phyloP scores from a whole-genome alignment of 2,113 vertebrate species.

The Microtus ochrogaster region DNA sequence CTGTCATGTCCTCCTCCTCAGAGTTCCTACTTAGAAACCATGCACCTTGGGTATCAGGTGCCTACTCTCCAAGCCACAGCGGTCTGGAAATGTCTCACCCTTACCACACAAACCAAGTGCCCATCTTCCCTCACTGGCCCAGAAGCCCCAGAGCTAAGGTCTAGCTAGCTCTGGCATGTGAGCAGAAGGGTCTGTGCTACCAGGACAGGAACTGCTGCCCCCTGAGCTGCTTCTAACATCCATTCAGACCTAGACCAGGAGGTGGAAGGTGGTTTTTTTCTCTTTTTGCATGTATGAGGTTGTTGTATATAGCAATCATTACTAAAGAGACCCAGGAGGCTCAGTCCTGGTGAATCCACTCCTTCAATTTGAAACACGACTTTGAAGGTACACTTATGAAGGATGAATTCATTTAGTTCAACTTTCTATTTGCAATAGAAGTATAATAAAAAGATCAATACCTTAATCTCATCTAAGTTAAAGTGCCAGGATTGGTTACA shows the following conservation, averaged over 20 bases:
- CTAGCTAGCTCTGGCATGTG: rapidly evolving
- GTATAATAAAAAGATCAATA: conserved; percentile 58
- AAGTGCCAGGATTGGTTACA: conserved; percentile 88
- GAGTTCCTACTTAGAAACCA: neutral
- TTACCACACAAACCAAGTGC: rapidly evolving
- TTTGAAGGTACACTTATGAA: neutral
- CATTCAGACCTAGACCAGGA: neutral
- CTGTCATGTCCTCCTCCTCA: too few species aligned
- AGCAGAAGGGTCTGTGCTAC: rapidly evolving
- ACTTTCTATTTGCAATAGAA: rapidly evolving
- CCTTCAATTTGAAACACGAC: too few species aligned
- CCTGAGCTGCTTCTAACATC: neutral
- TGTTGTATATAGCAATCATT: neutral
- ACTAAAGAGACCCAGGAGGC: too few species aligned
- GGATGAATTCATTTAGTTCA: neutral
- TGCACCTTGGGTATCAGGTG: rapidly evolving
- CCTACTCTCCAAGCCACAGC: neutral
- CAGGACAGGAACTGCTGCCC: neutral
- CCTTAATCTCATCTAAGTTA: conserved; percentile 86
- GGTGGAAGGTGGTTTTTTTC: neutral
- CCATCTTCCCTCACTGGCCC: neutral
- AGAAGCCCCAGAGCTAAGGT: neutral
- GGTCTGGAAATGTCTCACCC: rapidly evolving
- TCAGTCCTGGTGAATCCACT: neutral
- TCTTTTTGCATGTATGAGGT: rapidly evolving